Base-by-base conservation (phyloP, 2,113 vertebrate genomes). In the Callipepla squamata region DNA sequence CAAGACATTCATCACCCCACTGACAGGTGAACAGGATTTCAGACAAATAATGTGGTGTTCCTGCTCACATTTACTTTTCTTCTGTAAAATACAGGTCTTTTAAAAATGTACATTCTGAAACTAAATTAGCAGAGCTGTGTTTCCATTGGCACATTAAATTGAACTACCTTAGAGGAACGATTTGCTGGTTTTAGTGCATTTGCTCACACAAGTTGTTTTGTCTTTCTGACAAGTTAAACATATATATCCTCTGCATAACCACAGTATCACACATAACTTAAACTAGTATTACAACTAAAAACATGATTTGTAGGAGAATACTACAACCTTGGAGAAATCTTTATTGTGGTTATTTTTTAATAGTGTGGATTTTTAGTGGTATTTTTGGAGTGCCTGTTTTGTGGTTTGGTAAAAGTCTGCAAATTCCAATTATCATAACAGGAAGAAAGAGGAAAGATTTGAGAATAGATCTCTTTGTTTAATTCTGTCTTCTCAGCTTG, bases 381-480 rank as follows among this genome's bases (percentile, higher is more conserved):
- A 84, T 95, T 96, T 95, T 91, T 90, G 84, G 66, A 85, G 45
- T 34, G 26, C 67, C 22, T 89, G 17, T 57, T 84, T 92, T 83
- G 58, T 75, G 55, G 25, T 85, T 32, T 48, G 66, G 21, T 66
- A 34, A 77, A 95, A 95, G 92, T 90, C 61, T 95, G 77, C 70
- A 90, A 81, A 93, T 95, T 95, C 80, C 25, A 66, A 85, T 95
- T 94, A 95, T 34, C 55, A 69, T 50, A 80, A 70, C 80, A 51
- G 3, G 25, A 32, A 88, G 87, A 47, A 74, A 68, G 53, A 42
- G 36, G 25, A 91, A 96, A 86, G 13, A 57, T 65, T 89, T 93
- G 42, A 85, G 51, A 89, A 74, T 40, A 89, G 32, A 96, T 40
- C 3, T 62, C 42, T 62, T 40, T 72, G 16, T 72, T 90, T 93